Conservation (phyloP, 2,113 vertebrate species). For the Lanius ludovicianus region DNA sequence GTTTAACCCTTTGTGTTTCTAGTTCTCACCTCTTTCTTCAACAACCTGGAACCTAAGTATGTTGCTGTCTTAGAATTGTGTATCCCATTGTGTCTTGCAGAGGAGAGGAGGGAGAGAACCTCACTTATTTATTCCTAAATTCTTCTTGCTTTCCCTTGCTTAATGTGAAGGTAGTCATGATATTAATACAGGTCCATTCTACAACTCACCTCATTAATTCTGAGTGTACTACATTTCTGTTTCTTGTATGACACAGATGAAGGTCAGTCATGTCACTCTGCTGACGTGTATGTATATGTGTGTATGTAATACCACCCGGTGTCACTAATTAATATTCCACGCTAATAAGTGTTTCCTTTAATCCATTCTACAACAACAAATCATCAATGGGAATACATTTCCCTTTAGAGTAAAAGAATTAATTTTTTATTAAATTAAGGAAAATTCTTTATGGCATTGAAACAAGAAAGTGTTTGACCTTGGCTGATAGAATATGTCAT, state of each 20-base stretch:
- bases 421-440: not conserved
- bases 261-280: not conserved
- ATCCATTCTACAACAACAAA: not conserved
- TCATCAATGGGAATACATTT: not conserved
- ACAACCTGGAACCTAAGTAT: not conserved
- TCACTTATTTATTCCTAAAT: not conserved
- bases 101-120: not conserved
- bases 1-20: not conserved
- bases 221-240: not conserved
- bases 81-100: not conserved
- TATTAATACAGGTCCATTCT: not conserved
- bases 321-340: not conserved
- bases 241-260: not conserved
- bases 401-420: not conserved
- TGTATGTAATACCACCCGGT: not conserved
- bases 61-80: not conserved
- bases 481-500: not conserved
- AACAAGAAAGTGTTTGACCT: not conserved
- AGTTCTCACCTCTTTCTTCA: not conserved
- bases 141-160: not conserved
- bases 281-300: accelerated
- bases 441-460: not conserved
- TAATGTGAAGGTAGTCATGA: not conserved
- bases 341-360: not conserved
- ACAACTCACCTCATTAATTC: not conserved